phyloP scores from a whole-genome alignment of 2,113 vertebrate species.

The Ginglymostoma cirratum region DNA sequence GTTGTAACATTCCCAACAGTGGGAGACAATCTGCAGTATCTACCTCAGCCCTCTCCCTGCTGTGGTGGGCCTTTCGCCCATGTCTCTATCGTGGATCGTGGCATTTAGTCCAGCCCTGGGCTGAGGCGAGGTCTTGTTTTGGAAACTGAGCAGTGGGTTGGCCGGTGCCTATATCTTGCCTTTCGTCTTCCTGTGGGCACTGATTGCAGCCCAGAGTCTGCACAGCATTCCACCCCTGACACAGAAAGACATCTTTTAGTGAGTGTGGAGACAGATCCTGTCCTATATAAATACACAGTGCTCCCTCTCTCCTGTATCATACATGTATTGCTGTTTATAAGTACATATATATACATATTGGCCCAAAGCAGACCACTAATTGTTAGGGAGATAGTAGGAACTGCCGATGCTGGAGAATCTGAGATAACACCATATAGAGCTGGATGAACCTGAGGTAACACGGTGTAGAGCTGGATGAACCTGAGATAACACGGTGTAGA shows the following conservation, averaged over 20 bases:
- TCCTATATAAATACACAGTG: conserved; percentile 4
- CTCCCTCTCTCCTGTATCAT: neutral
- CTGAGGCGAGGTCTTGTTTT: too few relatives aligned
- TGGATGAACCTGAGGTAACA: too few relatives aligned
- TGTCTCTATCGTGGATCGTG: neutral
- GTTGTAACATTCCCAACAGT: neutral
- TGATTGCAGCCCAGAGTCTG: conserved; percentile 71
- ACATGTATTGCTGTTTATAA: neutral
- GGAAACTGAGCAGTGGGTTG: too few relatives aligned
- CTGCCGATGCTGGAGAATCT: too few relatives aligned
- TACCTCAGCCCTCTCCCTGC: neutral
- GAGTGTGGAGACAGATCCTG: fast-evolving
- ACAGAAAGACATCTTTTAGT: conserved; percentile 39
- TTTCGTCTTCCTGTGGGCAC: neutral
- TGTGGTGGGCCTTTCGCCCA: neutral
- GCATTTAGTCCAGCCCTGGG: too few relatives aligned
- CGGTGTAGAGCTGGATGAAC: too few relatives aligned
- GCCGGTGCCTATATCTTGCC: too few relatives aligned
- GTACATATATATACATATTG: neutral
- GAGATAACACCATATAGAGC: too few relatives aligned
- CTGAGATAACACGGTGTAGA: too few relatives aligned
- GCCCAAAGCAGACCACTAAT: too few relatives aligned
- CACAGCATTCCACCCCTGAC: conserved; percentile 68
- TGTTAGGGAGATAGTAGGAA: neutral
- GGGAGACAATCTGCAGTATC: neutral